A percentile compares a stretch with the other conserved stretches of the same genome.
phyloP scores from a whole-genome alignment of 2,888 invertebrate genomes.

The Girardia tigrina region DNA sequence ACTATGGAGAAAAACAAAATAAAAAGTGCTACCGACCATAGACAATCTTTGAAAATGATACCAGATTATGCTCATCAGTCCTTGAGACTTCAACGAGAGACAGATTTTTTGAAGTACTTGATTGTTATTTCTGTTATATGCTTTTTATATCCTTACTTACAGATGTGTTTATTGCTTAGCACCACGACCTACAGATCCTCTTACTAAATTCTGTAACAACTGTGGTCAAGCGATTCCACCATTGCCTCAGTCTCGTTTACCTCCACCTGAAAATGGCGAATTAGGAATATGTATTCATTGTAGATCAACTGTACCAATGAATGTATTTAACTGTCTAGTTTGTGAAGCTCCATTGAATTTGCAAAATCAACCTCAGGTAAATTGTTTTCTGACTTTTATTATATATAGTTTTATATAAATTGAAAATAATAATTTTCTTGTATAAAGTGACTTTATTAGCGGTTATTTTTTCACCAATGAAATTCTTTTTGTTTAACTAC shows the following conservation, averaged over 20 bases:
- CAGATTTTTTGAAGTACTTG: constrained; percentile 46
- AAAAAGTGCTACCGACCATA: neutral
- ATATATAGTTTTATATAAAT: too few relatives aligned
- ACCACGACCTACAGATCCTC: constrained; percentile 45
- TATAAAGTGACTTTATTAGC: too few relatives aligned
- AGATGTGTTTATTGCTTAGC: constrained; percentile 46
- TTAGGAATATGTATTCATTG: constrained; percentile 48
- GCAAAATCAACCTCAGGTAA: constrained; percentile 42
- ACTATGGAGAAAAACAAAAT: neutral
- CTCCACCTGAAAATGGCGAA: constrained; percentile 46
- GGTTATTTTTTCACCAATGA: too few relatives aligned
- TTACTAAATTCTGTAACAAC: constrained; percentile 44
- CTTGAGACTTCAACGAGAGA: constrained; percentile 45
- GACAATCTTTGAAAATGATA: neutral
- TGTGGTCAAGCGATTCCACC: constrained; percentile 45
- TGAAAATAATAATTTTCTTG: too few relatives aligned
- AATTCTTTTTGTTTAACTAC: too few relatives aligned
- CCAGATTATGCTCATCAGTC: constrained; percentile 32
- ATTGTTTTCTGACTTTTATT: neutral
- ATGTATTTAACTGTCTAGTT: constrained; percentile 45
- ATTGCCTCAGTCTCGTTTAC: constrained; percentile 42
- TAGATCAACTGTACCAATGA: constrained; percentile 47
- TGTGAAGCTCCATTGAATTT: constrained; percentile 47
- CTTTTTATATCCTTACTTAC: neutral
- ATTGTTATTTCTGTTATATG: neutral